Base-by-base conservation (phyloP, 2,797 vertebrate genomes). In the Tauraco hartlaubi region DNA sequence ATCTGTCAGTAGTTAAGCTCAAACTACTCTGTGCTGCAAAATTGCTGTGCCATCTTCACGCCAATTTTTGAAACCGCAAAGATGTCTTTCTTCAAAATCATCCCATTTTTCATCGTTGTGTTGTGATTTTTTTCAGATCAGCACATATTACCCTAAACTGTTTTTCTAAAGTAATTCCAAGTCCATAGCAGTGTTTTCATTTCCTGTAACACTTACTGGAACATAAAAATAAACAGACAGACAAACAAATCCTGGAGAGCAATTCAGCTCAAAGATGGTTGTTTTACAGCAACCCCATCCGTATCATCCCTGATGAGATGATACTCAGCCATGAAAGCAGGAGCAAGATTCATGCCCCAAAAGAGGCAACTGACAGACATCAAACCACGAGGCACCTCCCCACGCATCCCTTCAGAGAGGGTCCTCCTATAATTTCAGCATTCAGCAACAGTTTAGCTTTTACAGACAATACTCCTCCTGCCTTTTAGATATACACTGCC, bases 131-230 rank as follows among this genome's bases (percentile, higher is more conserved):
- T 92, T 94, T 93, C 74, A 87, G 48, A 95, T 88, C 88, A 87
- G 90, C 59, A 85, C 73, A 11, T 37, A 94, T 69, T 91, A 95
- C 55, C 69, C 51, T 9, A 88, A 66, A 64, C 71, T 84, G 48
- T 14, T 92, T 96, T 94, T 59, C 72, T 82, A 56, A 68, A 84
- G 85, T 56, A 88, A 96, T 95, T 94, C 86, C 88, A 93, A 93
- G 71, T 49, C 72, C 49, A 8, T 83, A 94, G 90, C 58, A 5
- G 2, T 71, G 61, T 77, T 96, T 95, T 92, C 88, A 79, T 94
- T 88, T 89, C 84, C 92, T 56, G 13, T 76, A 77, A 82, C 59
- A 21, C 55, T 89, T 73, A 69, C 71, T 82, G 67, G 48, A 75
- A 88, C 66, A 62, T 63, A 69, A 95, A 92, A 76, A 23, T 66